Evolutionary conservation across 2,113 vertebrate genomes (phyloP), one percentile per base, ranked within the genome.

Genomic region (Sminthopsis crassicaudata): DNA sequence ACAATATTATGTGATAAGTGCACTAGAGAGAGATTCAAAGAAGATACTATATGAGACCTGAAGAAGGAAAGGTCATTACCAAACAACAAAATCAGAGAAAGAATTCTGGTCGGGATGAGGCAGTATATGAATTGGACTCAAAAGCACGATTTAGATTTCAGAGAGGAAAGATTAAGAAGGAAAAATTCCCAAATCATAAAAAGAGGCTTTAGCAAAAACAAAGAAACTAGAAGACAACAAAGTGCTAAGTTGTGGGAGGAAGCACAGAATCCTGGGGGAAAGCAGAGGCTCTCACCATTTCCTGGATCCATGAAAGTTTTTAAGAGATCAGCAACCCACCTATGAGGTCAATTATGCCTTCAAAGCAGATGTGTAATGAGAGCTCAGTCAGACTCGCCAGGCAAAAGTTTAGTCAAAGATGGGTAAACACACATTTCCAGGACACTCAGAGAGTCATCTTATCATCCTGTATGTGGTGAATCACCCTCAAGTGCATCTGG

Each of bases 391-490:
- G 16, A 84, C 67, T 84, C n/a, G 0, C n/a, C n/a, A 84, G n/a
- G 67, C 3, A 76, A 76, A 84, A 84, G 60, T 84, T 84, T 84
- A 84, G 67, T 84, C 67, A 84, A 84, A 84, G 67, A 84, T 42
- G 67, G 67, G n/a, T 84, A 84, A 42, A 84, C 67, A 84, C 67
- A n/a, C 67, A 84, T 84, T 84, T 84, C 67, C 67, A 84, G n/a
- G 36, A 84, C n/a, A 8, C n/a, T 84, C 19, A 23, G 67, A 36
- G 67, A 84, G 19, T 42, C 67, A 76, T 76, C 67, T 76, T 76
- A 42, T n/a, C 16, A 84, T 42, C n/a, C n/a, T 42, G 67, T 84
- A n/a, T 84, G 67, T 6, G 2, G 2, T 42, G 67, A 84, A 84
- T 84, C n/a, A 84, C 67, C 67, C 67, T 84, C 19, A 1, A 84